Percentiles rank a stretch among this genome's conserved stretches.
phyloP scores from a whole-genome alignment of 2,888 invertebrate genomes.

The Cecidostiba fungosa region DNA sequence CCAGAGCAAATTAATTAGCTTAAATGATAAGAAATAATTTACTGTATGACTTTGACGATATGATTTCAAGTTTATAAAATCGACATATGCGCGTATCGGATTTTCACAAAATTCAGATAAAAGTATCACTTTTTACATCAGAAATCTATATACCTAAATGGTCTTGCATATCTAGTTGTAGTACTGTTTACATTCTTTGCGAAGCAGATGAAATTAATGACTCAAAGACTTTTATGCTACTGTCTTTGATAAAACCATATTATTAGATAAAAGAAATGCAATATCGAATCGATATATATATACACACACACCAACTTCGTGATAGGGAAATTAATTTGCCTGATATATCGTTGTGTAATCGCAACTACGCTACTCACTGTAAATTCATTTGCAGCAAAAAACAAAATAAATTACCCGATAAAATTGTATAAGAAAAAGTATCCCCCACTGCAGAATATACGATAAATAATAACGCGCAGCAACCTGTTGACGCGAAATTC shows the following conservation, averaged over 20 bases:
- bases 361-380: not conserved
- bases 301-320: not conserved
- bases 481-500: not conserved
- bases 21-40: not conserved
- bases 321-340: constrained; percentile 9
- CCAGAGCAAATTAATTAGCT: no score
- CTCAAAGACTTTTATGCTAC: not conserved
- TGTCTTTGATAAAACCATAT: not conserved
- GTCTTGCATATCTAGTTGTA: not conserved
- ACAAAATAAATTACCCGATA: not conserved
- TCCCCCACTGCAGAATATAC: not conserved
- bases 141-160: not conserved
- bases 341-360: not conserved
- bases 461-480: not conserved
- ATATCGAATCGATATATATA: not conserved
- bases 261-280: constrained; percentile 15
- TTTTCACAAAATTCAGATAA: not conserved
- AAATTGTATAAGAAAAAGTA: not conserved
- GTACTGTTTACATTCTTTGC: not conserved
- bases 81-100: no score
- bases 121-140: not conserved
- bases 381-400: not conserved
- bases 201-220: not conserved
- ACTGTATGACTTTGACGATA: not conserved
- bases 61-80: not conserved